phyloP scores from a whole-genome alignment of 2,113 vertebrate genomes.

The Clarias gariepinus region DNA sequence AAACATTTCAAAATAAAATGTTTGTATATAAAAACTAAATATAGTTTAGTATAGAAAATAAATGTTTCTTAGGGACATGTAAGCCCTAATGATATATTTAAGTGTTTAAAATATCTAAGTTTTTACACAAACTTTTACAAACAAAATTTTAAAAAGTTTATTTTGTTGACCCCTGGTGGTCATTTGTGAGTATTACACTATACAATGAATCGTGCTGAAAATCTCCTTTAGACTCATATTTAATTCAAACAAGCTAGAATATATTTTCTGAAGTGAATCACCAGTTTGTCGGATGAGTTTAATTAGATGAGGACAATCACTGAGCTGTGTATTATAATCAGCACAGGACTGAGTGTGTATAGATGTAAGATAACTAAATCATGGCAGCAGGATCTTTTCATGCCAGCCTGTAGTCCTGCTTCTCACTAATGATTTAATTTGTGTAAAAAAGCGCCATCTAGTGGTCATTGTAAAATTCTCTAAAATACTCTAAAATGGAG shows the following conservation, averaged over 20 bases:
- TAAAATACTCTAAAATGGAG: neutral
- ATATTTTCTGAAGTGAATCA: neutral
- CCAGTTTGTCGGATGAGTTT: neutral
- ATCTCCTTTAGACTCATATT: neutral
- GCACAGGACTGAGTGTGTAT: neutral
- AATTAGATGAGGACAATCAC: neutral
- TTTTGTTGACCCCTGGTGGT: neutral
- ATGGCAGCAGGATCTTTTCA: neutral
- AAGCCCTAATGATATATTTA: neutral
- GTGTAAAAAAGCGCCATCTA: conserved; percentile 51
- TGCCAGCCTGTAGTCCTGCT: neutral
- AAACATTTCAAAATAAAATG: too few species aligned
- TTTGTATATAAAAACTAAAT: too few species aligned
- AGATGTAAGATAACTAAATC: neutral
- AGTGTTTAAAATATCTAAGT: neutral
- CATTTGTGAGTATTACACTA: neutral
- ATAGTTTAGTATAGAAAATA: too few species aligned
- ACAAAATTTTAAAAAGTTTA: neutral
- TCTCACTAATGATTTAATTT: neutral
- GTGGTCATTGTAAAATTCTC: conserved; percentile 38
- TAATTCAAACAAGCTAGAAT: neutral
- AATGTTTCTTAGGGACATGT: neutral
- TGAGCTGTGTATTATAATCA: neutral
- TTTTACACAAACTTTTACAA: neutral
- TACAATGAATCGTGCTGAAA: neutral